Conservation (phyloP, 2,888 invertebrate species). For the Dolichomitus sp. region DNA sequence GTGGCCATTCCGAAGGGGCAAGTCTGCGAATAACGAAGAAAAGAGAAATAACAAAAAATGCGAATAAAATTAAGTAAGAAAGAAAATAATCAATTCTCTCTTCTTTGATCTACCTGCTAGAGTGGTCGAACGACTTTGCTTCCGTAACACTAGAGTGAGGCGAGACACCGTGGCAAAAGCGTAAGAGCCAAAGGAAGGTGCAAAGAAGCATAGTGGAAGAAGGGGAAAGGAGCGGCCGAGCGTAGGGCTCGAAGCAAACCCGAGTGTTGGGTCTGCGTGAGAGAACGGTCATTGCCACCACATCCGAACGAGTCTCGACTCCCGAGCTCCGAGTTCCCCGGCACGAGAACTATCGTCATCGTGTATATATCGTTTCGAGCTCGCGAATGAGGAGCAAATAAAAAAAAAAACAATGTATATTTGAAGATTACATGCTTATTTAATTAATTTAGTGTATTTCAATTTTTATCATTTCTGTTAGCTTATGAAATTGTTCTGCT, state of each 20-base stretch:
- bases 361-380: slow-evolving; percentile 12
- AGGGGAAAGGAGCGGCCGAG: slow-evolving; percentile 27
- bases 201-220: slow-evolving; percentile 26
- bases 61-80: slow-evolving; percentile 7
- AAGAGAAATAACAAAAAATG: slow-evolving; percentile 30
- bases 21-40: slow-evolving; percentile 10
- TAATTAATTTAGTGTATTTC: not conserved
- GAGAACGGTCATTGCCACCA: slow-evolving; percentile 86
- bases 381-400: not conserved
- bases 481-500: not conserved
- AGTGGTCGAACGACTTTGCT: slow-evolving; percentile 57
- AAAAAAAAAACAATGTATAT: not conserved
- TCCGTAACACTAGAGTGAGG: slow-evolving; percentile 24
- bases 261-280: slow-evolving; percentile 55
- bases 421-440: not conserved
- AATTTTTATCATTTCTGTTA: not conserved
- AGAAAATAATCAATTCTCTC: slow-evolving; percentile 37
- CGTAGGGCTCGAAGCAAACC: slow-evolving; percentile 41
- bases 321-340: slow-evolving; percentile 51
- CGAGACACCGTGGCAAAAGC: slow-evolving; percentile 41
- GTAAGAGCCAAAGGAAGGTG: slow-evolving; percentile 36
- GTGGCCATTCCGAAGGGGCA: slow-evolving; percentile 31
- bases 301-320: slow-evolving; percentile 78
- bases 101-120: slow-evolving; percentile 36
- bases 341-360: slow-evolving; percentile 20